Base-by-base conservation (phyloP, 2,797 vertebrate genomes). In the Helostoma temminkii region DNA sequence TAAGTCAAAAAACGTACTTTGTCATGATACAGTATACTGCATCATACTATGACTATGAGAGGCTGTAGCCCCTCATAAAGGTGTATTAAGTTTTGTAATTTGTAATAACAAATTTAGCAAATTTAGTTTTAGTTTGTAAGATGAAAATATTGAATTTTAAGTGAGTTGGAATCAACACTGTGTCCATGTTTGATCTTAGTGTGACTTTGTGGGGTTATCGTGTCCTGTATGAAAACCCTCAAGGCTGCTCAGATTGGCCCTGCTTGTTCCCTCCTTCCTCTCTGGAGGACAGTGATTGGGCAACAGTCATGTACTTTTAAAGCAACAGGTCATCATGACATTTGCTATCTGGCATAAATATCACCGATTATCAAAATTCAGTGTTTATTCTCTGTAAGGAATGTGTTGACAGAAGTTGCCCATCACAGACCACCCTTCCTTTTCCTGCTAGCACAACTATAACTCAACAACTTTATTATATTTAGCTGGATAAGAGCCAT, bases 261-360 rank as follows among this genome's bases (percentile, higher is more conserved):
- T 53, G 68, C 81, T 80, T 79, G 47, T 49, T 52, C 61, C 64
- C 19, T 12, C 71, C 71, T 71, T 52, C 63, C 41, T 37, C 41
- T 45, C 15, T 22, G 65, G 71, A 70, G 78, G 72, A 73, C 78
- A 82, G 85, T 89, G 86, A 89, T 43, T 89, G 78, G 88, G 78
- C 73, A 90, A 83, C 71, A 74, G 49, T 81, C 47, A 24, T 45
- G 47, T 76, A 49, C 50, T 66, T 47, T 71, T 37, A 62, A 53
- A 73, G 12, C 34, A 50, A 66, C 45, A 39, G 11, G 24, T 67
- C n/a, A 34, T 56, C 10, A 1, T 9, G 63, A 18, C 50, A 46
- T 64, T 59, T 2, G 1, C 0, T 25, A 12, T 32, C 19, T 58
- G 39, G 50, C 18, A 56, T 37, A 25, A 5, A 59, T 32, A 45